Evolutionary conservation across 2,113 vertebrate species (phyloP), one percentile per base, ranked within the genome.

Genomic region (Epinephelus cyanopodus): DNA sequence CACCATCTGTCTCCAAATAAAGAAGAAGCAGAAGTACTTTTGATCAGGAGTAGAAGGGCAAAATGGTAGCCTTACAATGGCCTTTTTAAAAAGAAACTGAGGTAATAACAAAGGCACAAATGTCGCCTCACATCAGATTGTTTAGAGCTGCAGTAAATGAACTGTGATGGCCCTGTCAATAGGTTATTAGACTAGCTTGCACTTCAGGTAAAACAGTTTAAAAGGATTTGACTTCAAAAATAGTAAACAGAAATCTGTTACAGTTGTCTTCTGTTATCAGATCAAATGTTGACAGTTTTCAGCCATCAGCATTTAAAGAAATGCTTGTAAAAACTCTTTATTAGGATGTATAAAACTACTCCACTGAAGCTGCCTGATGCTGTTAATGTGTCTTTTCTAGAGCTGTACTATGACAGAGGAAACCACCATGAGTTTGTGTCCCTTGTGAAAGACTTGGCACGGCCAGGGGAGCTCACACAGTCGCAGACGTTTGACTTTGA

Each of bases 401-500:
- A 99, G 71, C 95, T 99, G 73, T 99, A 99, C 93, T 99, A 99
- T 6, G 98, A 99, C 92, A 95, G 98, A 66, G 98, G 98, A 48
- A 99, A 99, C 94, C 97, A 98, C 92, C 98, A 99, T 0, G 98
- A 99, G 89, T 99, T 99, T 6, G 98, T 99, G 83, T 99, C 98
- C 6, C 91, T 99, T 65, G 98, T 99, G 81, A 99, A 99, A 90
- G 98, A 99, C 89, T 88, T 99, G 93, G 98, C 98, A 3, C 95
- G 97, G 29, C 97, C 98, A 0, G 98, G 98, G 6, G 98, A 99
- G 33, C 96, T 99, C 81, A 96, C 97, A 6, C 97, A 97, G 1
- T 98, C 98, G 0, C 98, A 98, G 93, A 97, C 96, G 0, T 99
- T 99, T 66, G 97, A 99, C 94, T 99, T 99, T 0, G 98, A 99